Conservation (phyloP, 2,797 vertebrate genomes). For the Aphelocoma californica region DNA sequence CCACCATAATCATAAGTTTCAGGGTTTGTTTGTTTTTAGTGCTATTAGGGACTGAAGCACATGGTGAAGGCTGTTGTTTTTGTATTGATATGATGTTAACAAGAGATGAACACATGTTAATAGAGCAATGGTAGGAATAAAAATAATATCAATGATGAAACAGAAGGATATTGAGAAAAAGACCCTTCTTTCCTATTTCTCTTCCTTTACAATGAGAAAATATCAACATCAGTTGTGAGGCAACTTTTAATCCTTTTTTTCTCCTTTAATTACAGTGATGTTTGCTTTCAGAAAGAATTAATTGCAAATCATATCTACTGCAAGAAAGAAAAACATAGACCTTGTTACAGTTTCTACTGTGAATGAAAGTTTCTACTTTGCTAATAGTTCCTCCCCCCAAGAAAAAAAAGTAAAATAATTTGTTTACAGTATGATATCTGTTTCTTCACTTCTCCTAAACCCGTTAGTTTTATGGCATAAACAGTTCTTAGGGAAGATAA, state of each 20-base stretch:
- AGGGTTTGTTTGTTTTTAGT: background rate
- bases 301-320: background rate
- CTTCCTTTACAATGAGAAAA: background rate
- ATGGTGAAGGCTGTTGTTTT: background rate
- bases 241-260: background rate
- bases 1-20: background rate
- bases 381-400: background rate
- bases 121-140: background rate
- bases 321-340: background rate
- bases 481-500: background rate
- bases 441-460: slow-evolving; percentile 14
- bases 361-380: background rate
- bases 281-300: background rate
- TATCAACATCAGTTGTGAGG: background rate
- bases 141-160: background rate
- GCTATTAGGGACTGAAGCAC: background rate
- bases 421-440: background rate
- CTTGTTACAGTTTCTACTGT: background rate
- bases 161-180: background rate
- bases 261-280: background rate
- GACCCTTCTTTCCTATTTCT: background rate
- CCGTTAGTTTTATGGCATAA: background rate
- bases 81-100: background rate
- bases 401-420: background rate
- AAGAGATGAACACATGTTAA: background rate